Percentiles rank a stretch among this genome's conserved stretches.
phyloP scores from a whole-genome alignment of 2,888 invertebrate species.

The Drosophila siamana region DNA sequence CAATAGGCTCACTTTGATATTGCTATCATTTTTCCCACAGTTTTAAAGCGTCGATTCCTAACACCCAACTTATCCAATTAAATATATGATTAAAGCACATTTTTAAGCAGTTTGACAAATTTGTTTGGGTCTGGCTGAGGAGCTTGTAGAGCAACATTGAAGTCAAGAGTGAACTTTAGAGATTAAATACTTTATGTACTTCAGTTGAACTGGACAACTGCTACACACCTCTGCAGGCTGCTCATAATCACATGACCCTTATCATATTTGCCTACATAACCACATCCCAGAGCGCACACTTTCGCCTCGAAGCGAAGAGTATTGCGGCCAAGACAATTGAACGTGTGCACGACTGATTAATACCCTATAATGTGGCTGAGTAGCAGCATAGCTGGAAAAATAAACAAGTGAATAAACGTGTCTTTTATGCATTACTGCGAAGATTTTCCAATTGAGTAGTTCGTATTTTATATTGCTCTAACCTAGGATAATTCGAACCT shows the following conservation, averaged over 20 bases:
- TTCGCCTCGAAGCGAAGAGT: conserved; percentile 70
- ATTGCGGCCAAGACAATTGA: not conserved
- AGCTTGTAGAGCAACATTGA: not conserved
- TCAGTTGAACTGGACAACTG: not conserved
- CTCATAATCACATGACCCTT: conserved; percentile 67
- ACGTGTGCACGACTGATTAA: conserved; percentile 2
- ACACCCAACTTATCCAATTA: conserved; percentile 25
- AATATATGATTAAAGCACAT: conserved; percentile 3
- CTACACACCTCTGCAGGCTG: conserved; percentile 31
- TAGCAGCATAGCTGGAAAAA: not conserved
- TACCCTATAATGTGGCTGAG: conserved; percentile 7
- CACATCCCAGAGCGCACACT: conserved; percentile 69
- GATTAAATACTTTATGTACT: conserved; percentile 28
- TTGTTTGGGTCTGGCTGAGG: not conserved
- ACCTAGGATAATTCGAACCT: not conserved
- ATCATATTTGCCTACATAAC: conserved; percentile 65
- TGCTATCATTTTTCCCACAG: too few species aligned
- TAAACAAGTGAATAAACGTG: not conserved
- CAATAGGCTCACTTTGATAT: too few species aligned
- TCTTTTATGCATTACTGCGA: not conserved
- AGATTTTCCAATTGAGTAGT: not conserved
- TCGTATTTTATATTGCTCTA: not conserved
- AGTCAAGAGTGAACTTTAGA: conserved; percentile 18
- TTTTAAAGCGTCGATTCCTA: too few species aligned
- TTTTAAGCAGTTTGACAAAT: conserved; percentile 27